A percentile compares a stretch with the other conserved stretches of the same genome.
Conservation (phyloP, 2,113 vertebrate genomes). For the Columba janthina region DNA sequence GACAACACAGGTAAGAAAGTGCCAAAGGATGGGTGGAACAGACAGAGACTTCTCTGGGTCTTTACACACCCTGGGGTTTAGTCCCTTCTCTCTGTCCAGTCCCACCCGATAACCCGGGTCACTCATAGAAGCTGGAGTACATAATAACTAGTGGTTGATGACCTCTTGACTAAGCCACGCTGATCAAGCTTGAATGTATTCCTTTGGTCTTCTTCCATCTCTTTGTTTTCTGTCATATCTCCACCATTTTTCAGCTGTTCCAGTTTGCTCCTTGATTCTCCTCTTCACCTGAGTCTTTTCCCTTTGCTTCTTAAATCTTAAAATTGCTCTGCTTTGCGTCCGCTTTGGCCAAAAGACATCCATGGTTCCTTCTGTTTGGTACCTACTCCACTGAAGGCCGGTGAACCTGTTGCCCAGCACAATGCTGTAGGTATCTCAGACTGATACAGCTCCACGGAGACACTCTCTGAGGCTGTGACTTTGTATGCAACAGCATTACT, state of each 20-base stretch:
- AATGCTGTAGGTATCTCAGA: background rate
- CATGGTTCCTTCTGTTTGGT: background rate
- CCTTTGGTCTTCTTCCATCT: background rate
- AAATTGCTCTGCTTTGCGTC: fast-evolving
- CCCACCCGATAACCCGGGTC: background rate
- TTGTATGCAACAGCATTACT: background rate
- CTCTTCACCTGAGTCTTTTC: background rate
- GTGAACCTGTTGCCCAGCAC: background rate
- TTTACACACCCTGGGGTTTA: background rate
- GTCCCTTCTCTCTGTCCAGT: background rate
- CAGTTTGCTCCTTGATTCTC: background rate
- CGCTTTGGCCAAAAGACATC: background rate
- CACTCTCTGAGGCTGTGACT: background rate
- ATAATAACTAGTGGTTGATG: background rate
- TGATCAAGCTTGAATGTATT: background rate
- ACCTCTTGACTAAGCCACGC: background rate
- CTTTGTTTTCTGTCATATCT: background rate
- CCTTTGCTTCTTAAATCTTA: background rate
- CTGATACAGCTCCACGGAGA: background rate
- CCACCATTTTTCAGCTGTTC: background rate
- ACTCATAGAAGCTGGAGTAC: background rate
- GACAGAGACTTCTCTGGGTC: background rate
- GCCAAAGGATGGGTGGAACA: background rate
- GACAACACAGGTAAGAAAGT: background rate
- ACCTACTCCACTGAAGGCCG: background rate